A percentile compares a stretch with the other conserved stretches of the same genome.
Evolutionary conservation across 1,140 invertebrate species (phyloP).

Genomic region (Dolichoris vasculosae): DNA sequence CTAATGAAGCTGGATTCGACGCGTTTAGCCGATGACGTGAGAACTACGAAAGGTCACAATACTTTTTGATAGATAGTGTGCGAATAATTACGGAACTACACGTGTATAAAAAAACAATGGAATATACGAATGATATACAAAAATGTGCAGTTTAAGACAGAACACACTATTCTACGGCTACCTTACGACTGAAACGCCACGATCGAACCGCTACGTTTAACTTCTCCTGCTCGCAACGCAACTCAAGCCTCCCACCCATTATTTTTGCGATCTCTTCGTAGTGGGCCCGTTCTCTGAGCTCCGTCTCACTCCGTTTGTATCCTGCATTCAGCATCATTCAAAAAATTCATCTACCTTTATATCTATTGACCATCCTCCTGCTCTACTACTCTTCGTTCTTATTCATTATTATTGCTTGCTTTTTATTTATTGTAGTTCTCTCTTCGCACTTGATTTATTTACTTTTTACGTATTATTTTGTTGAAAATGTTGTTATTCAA

Average conservation of each 20-base stretch:
- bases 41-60: background rate
- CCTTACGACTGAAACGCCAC: constrained; percentile 47
- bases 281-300: no score
- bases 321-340: no score
- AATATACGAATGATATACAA: background rate
- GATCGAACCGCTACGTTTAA: constrained; percentile 41
- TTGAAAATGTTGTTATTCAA: no score
- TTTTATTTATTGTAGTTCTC: background rate
- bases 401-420: background rate
- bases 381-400: background rate
- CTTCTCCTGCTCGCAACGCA: background rate
- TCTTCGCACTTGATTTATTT: no score
- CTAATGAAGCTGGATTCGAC: background rate
- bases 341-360: background rate
- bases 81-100: background rate
- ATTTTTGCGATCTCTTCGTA: no score
- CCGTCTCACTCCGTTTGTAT: background rate
- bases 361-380: background rate
- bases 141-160: background rate
- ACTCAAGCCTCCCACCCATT: background rate
- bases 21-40: background rate
- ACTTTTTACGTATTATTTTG: no score
- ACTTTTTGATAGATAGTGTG: background rate
- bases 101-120: background rate
- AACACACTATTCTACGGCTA: constrained; percentile 40